Conservation (phyloP, 2,888 invertebrate genomes). For the Leucozona laternaria region DNA sequence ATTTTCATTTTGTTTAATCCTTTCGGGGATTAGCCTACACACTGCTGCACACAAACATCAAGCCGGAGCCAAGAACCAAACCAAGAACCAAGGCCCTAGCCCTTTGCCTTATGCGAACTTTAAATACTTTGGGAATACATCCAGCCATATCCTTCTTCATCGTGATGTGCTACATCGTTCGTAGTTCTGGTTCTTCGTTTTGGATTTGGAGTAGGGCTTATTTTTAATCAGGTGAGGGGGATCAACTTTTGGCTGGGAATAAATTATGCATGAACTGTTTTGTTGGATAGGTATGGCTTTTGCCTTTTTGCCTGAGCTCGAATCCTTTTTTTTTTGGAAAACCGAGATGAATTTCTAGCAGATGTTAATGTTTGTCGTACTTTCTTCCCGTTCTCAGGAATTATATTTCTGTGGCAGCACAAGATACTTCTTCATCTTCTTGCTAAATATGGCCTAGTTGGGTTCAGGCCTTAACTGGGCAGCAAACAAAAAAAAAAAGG, state of each 20-base stretch:
- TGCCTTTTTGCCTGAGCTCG: constrained; percentile 38
- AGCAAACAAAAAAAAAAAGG: not conserved
- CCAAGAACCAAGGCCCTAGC: constrained; percentile 15
- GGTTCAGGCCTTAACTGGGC: not conserved
- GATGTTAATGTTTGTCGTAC: constrained; percentile 63
- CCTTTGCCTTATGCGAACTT: constrained; percentile 43
- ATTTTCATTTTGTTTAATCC: constrained; percentile 70
- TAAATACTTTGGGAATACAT: constrained; percentile 58
- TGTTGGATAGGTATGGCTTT: constrained; percentile 59
- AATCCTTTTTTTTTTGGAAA: constrained; percentile 30
- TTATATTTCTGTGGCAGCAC: constrained; percentile 23
- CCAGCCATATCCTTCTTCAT: constrained; percentile 15
- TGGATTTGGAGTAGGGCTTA: constrained; percentile 51
- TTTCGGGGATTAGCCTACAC: constrained; percentile 69
- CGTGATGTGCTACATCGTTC: not conserved
- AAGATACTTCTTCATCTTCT: not conserved
- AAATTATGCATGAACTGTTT: constrained; percentile 75
- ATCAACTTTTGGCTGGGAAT: constrained; percentile 74
- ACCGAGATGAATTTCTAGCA: constrained; percentile 58
- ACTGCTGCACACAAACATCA: constrained; percentile 48
- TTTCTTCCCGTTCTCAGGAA: constrained; percentile 36
- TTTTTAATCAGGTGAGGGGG: constrained; percentile 75
- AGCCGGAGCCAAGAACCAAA: constrained; percentile 20
- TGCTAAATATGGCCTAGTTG: not conserved
- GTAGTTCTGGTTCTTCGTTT: not conserved